A percentile compares a stretch with the other conserved stretches of the same genome.
Conservation (phyloP, 2,113 vertebrate species). For the Campylomormyrus numenius region DNA sequence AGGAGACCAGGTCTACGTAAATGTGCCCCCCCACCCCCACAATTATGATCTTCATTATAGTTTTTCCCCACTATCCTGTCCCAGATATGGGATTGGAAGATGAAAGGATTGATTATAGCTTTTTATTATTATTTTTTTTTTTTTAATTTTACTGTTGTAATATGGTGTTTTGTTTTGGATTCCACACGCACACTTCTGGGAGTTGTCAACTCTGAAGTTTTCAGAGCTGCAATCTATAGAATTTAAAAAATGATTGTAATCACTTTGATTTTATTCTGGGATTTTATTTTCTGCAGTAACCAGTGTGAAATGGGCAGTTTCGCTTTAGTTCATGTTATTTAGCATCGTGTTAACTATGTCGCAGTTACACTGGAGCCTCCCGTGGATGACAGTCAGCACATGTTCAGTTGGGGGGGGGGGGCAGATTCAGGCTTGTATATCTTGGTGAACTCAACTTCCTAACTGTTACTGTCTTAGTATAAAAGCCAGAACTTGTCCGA, state of each 20-base stretch:
- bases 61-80: conserved; percentile 22
- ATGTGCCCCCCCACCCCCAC: background rate
- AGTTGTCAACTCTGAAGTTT: background rate
- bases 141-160: conserved; percentile 28
- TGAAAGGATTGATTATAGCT: conserved; percentile 28
- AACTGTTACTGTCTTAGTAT: background rate
- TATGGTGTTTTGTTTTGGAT: conserved; percentile 17
- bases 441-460: background rate
- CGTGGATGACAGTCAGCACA: background rate
- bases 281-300: background rate
- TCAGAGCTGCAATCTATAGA: background rate
- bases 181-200: background rate
- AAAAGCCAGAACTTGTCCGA: background rate
- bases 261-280: conserved; percentile 18
- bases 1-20: conserved; percentile 36
- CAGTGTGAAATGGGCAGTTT: background rate
- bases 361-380: background rate
- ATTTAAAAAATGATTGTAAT: background rate
- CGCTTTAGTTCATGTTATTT: background rate
- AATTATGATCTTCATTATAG: background rate
- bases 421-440: background rate
- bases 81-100: background rate
- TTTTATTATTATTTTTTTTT: conserved; percentile 16
- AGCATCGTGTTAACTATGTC: background rate
- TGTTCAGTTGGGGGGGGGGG: background rate